Evolutionary conservation across 2,113 vertebrate species (phyloP), one percentile per base, ranked within the genome.

Genomic region (Percina caprodes): DNA sequence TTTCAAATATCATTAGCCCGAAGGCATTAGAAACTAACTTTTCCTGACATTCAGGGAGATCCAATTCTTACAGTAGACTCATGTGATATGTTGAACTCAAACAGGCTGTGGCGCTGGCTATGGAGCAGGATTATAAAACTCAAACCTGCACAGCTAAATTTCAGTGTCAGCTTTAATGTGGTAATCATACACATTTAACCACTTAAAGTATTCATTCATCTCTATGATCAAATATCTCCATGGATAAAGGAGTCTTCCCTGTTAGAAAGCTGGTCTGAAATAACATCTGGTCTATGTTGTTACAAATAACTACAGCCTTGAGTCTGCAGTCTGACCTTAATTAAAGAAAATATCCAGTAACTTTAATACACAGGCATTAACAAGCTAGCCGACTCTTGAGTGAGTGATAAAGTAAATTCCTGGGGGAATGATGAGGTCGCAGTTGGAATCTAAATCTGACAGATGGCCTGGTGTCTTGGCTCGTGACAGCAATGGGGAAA

Each of bases 401-500:
- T 48, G 68, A 77, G 69, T 16, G 85, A 61, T 67, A 58, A 62
- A 81, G 86, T 73, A 24, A 84, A 83, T 78, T 85, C 88, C 86
- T 84, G 33, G 65, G 82, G 86, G 86, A 86, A 76, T 42, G 74
- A 80, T 81, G 81, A 91, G 88, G 85, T 82, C 68, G 54, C 80
- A 87, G 88, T 91, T 75, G 84, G 86, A 90, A 68, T 90, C 83
- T 86, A 66, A 91, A 79, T 80, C 70, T 77, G 83, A 92, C 93
- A 95, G 93, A 95, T 95, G 94, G 94, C 86, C 74, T 45, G 74
- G 82, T 80, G 92, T 83, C 87, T 92, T 91, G 86, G 90, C 88
- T 91, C 80, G 62, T 91, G 90, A 91, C 74, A 82, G 87, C 87
- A 26, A 55, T 75, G 88, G 80, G 90, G 89, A 86, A 82, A 85